phyloP scores from a whole-genome alignment of 2,888 invertebrate species.

The Notodonta dromedarius region DNA sequence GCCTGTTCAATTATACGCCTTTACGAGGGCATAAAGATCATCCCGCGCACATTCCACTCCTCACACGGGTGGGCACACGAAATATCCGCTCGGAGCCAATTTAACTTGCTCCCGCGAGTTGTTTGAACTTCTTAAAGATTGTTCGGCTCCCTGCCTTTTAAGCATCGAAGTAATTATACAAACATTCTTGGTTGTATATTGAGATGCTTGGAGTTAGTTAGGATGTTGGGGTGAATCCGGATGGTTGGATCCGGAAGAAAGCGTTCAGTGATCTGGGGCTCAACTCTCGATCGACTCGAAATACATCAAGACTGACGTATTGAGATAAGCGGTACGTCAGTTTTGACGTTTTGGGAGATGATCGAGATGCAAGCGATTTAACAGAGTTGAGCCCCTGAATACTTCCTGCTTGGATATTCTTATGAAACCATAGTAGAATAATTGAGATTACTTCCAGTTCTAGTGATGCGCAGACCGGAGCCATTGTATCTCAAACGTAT shows the following conservation, averaged over 20 bases:
- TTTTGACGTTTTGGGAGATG: too few species aligned
- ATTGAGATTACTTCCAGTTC: too few species aligned
- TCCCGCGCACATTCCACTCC: slow-evolving; percentile 37
- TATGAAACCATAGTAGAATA: too few species aligned
- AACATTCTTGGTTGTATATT: slow-evolving; percentile 41
- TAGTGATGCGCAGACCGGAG: too few species aligned
- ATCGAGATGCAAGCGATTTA: too few species aligned
- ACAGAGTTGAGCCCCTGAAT: too few species aligned
- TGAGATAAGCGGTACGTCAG: too few species aligned
- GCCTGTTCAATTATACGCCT: slow-evolving; percentile 42
- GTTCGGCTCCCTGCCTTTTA: slow-evolving; percentile 49
- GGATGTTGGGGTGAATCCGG: slow-evolving; percentile 24
- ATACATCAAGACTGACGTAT: too few species aligned
- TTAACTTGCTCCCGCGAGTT: slow-evolving; percentile 57
- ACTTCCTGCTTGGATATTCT: too few species aligned
- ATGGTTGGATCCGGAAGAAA: slow-evolving; percentile 7
- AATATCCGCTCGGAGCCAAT: slow-evolving; percentile 59
- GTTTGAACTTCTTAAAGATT: slow-evolving; percentile 51
- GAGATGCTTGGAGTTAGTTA: slow-evolving; percentile 36
- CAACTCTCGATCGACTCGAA: too few species aligned
- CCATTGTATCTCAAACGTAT: background rate
- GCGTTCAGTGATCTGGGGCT: background rate
- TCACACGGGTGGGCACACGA: slow-evolving; percentile 47
- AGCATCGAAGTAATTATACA: slow-evolving; percentile 55
- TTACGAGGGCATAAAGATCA: slow-evolving; percentile 47